Evolutionary conservation across 2,113 vertebrate species (phyloP).

Genomic region (Brevimyrus niger): DNA sequence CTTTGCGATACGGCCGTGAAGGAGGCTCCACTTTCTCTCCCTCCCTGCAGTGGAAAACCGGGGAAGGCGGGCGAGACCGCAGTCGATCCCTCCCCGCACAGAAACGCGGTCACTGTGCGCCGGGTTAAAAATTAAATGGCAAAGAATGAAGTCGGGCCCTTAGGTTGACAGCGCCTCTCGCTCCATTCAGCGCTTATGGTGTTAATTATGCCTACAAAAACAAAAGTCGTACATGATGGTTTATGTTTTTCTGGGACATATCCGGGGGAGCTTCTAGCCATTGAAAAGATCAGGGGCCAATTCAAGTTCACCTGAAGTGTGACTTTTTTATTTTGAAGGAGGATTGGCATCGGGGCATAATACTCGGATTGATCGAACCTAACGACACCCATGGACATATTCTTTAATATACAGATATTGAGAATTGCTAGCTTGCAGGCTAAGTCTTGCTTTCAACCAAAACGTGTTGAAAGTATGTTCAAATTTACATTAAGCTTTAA

Average conservation of each 20-base stretch:
- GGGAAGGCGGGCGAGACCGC: conserved; percentile 24
- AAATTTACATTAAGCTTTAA: neutral
- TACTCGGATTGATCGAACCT: too few species aligned
- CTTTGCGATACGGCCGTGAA: neutral
- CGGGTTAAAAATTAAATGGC: conserved; percentile 50
- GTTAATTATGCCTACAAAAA: neutral
- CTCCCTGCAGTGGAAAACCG: neutral
- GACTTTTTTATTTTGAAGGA: too few species aligned
- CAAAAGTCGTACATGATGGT: neutral
- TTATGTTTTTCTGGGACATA: neutral
- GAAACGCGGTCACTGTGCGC: conserved; percentile 46
- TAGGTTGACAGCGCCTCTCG: conserved; percentile 48
- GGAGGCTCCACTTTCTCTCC: neutral
- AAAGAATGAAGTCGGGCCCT: conserved; percentile 15
- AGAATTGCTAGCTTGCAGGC: neutral
- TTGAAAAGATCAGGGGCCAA: too few species aligned
- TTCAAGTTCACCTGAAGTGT: too few species aligned
- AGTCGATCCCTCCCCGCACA: conserved; percentile 25
- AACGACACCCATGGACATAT: neutral
- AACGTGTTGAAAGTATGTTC: neutral
- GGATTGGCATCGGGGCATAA: too few species aligned
- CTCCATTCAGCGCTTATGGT: conserved; percentile 26
- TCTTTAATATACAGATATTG: neutral
- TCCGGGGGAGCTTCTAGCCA: neutral
- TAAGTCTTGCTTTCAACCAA: neutral